phyloP scores from a whole-genome alignment of 2,888 invertebrate genomes.

The Philhelius pedissequus region DNA sequence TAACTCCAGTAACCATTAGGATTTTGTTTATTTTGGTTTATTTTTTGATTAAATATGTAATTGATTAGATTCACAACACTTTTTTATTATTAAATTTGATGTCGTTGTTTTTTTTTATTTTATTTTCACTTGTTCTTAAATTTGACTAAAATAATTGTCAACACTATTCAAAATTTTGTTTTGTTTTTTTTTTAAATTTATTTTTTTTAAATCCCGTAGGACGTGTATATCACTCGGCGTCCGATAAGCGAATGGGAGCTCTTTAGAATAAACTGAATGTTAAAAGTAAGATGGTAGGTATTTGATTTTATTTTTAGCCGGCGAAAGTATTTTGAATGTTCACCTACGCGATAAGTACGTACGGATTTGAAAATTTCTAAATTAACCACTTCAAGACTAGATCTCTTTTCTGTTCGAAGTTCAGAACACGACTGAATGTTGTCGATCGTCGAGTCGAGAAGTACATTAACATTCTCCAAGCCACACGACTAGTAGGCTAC shows the following conservation, averaged over 20 bases:
- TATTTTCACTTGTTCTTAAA: conserved; percentile 69
- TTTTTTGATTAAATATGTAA: conserved; percentile 26
- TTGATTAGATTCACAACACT: conserved; percentile 69
- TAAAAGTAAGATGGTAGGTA: conserved; percentile 67
- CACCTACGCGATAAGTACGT: conserved; percentile 61
- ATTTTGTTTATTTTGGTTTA: conserved; percentile 3
- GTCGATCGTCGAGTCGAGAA: conserved; percentile 55
- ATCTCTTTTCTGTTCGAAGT: conserved; percentile 40
- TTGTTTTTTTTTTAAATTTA: conserved; percentile 60
- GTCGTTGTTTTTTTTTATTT: conserved; percentile 28
- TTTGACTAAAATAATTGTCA: conserved; percentile 23
- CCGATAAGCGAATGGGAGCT: conserved; percentile 76
- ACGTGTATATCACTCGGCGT: conserved; percentile 71
- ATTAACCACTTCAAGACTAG: neutral
- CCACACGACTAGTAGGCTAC: conserved; percentile 37
- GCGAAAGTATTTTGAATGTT: conserved; percentile 68
- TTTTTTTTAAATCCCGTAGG: conserved; percentile 49
- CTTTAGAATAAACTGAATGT: conserved; percentile 74
- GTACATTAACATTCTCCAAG: conserved; percentile 39
- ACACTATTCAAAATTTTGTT: conserved; percentile 51
- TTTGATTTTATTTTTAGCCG: conserved; percentile 66
- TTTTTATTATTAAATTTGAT: neutral
- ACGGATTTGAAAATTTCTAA: neutral
- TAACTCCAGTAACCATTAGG: conserved; percentile 78
- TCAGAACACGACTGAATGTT: conserved; percentile 60